Conservation (phyloP, 2,113 vertebrate species). For the Illadopsis cleaveri region DNA sequence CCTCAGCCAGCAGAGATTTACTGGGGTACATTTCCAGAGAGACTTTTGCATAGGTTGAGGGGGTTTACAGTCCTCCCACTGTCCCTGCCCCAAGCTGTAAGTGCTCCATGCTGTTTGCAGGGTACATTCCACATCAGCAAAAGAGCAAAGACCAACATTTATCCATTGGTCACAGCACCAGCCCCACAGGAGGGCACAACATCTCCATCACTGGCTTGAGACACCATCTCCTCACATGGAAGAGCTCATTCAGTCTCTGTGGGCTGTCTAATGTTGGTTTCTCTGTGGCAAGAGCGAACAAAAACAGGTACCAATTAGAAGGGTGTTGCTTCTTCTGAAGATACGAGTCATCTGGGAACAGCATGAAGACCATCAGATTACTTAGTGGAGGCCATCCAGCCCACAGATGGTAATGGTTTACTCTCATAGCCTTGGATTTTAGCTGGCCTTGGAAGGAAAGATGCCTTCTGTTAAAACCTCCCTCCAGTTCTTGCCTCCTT, state of each 20-base stretch:
- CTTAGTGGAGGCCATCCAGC: neutral
- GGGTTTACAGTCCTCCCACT: neutral
- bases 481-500: neutral
- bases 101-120: neutral
- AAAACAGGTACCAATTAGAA: neutral
- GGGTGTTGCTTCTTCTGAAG: neutral
- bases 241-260: neutral
- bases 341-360: neutral
- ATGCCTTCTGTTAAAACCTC: neutral
- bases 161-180: neutral
- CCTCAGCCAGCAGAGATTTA: conserved; percentile 47
- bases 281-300: neutral
- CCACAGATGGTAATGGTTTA: conserved; percentile 21
- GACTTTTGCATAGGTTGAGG: neutral
- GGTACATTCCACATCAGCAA: neutral
- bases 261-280: neutral
- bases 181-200: neutral
- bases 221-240: neutral
- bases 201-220: neutral
- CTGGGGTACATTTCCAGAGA: conserved; percentile 23
- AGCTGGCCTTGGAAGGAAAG: neutral
- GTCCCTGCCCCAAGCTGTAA: neutral
- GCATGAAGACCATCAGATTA: neutral
- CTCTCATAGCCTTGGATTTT: neutral
- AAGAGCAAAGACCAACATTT: neutral